These are phyloP conservation scores for Platichthys stellatus DNA, from an alignment of 2,113 vertebrate species.

Conservation along the genomic window DNA sequence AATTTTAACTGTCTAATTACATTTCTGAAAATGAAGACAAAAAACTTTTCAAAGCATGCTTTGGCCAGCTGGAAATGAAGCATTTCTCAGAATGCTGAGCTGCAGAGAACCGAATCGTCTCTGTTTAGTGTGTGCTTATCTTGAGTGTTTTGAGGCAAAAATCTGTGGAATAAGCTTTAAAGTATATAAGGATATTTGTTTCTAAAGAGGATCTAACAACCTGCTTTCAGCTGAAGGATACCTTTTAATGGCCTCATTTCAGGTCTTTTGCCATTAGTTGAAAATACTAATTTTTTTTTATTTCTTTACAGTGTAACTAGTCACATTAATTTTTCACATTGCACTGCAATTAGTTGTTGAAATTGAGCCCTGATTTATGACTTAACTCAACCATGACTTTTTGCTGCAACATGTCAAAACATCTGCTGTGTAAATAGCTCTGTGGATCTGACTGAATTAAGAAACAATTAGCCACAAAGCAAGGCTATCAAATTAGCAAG, in stretches of 20 bases:
- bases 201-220: background rate
- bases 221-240: background rate
- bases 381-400: too few species aligned
- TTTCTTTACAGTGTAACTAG: too few species aligned
- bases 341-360: background rate
- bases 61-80: slow-evolving; percentile 47
- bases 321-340: too few species aligned
- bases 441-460: too few species aligned
- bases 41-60: slow-evolving; percentile 50
- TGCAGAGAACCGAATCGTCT: slow-evolving; percentile 14
- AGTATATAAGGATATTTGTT: background rate
- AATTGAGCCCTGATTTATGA: too few species aligned
- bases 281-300: background rate
- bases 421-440: too few species aligned
- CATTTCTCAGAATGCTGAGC: slow-evolving; percentile 23
- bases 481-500: too few species aligned
- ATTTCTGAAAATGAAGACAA: slow-evolving; percentile 64
- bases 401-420: too few species aligned
- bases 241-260: background rate
- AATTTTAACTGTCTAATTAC: slow-evolving; percentile 77
- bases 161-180: background rate
- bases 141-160: background rate
- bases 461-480: too few species aligned
- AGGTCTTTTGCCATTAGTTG: background rate
- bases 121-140: background rate